A percentile compares a stretch with the other conserved stretches of the same genome.
Evolutionary conservation across 2,888 invertebrate species (phyloP).

Genomic region (Vandiemenella viatica): DNA sequence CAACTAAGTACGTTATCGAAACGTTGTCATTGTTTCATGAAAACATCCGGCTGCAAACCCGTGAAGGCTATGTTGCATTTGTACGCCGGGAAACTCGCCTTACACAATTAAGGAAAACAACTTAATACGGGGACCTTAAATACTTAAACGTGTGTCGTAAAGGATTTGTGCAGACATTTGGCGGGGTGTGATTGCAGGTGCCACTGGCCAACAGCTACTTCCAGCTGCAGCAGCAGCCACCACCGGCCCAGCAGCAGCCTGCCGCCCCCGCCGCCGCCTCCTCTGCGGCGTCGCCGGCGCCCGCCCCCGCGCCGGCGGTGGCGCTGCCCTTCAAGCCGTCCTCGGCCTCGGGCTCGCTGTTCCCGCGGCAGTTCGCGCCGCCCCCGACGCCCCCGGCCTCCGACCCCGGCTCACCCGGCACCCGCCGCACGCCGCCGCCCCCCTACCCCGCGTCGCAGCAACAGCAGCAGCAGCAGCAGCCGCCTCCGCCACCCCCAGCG

Average conservation of each 20-base stretch:
- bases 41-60: too few species aligned
- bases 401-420: constrained; percentile 70
- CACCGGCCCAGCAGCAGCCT: constrained; percentile 59
- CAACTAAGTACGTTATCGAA: too few species aligned
- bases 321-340: constrained; percentile 35
- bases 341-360: constrained; percentile 45
- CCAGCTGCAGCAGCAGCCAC: background rate
- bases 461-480: constrained; percentile 19
- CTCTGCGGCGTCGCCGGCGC: background rate
- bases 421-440: constrained; percentile 63
- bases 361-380: constrained; percentile 50
- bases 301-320: background rate
- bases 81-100: too few species aligned
- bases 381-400: constrained; percentile 78
- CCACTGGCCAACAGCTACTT: too few species aligned
- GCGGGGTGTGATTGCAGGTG: too few species aligned
- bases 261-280: constrained; percentile 54
- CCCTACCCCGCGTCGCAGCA: constrained; percentile 34
- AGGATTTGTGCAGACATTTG: too few species aligned
- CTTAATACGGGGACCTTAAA: too few species aligned
- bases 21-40: too few species aligned
- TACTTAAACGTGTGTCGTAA: too few species aligned
- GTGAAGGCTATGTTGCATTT: too few species aligned
- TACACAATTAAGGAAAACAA: too few species aligned
- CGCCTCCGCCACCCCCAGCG: constrained; percentile 22